Evolutionary conservation across 2,797 vertebrate species (phyloP), one percentile per base, ranked within the genome.

Genomic region (Pantherophis vulpinus): DNA sequence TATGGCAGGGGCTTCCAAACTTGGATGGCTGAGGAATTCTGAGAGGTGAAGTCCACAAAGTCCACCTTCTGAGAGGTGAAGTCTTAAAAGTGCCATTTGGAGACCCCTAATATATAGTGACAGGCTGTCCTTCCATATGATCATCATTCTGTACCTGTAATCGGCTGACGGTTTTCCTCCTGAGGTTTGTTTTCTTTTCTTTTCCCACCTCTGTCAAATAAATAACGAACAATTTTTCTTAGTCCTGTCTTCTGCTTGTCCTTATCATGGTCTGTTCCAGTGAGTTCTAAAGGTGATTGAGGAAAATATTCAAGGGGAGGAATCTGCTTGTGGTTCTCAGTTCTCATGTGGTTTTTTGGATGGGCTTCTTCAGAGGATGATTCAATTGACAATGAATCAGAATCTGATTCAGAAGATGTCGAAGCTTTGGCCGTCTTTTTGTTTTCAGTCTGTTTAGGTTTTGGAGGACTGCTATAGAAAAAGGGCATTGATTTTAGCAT

Each of bases 401-500:
- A 70, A 13, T 96, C 95, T 42, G 94, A 91, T 27, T 95, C 91
- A 55, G 93, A 94, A 12, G 96, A 92, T n/a, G 93, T 2, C 0
- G 89, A 94, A 91, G 94, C 27, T 70, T 95, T 96, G 91, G 91
- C 93, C 87, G 93, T 86, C 0, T 90, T 83, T 4, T 93, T 91
- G 5, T 91, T 93, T 88, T 60, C 54, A 66, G 10, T 79, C 83
- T 91, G 54, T 70, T 96, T 88, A n/a, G 93, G 93, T 92, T 95
- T 95, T 91, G 93, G 47, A 88, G 95, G 95, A 91, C 91, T 92
- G 47, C 83, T 96, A 94, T 95, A 94, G 91, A 96, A 92, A 93
- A 97, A 95, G 74, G 96, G 95, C 92, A 97, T 93, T 94, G 95
- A 94, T 96, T 97, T 97, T 94, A 97, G 95, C 95, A 96, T 97